Evolutionary conservation across 1,140 invertebrate genomes (phyloP).

Genomic region (roundworm (Caenorhabditis elegans)): WBcel235 BX284606.5:4061001-4061500

Average conservation of each 20-base stretch:
- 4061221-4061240: constrained; percentile 35
- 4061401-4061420: neutral
- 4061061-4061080: no score
- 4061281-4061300: constrained; percentile 21
- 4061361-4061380: neutral
- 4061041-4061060: neutral
- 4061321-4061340: constrained; percentile 12
- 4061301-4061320: constrained; percentile 27
- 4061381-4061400: no score
- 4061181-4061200: no score
- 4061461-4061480: constrained; percentile 16
- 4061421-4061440: neutral
- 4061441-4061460: neutral
- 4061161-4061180: neutral
- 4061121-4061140: neutral
- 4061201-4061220: neutral
- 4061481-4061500: neutral
- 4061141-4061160: neutral
- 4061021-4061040: constrained; percentile 64
- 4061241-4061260: constrained; percentile 36
- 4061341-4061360: neutral
- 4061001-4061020: constrained; percentile 60
- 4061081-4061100: no score
- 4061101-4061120: no score
- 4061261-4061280: constrained; percentile 32